Evolutionary conservation across 2,888 invertebrate genomes (phyloP), one percentile per base, ranked within the genome.

Genomic region (Gastrophysa polygoni): DNA sequence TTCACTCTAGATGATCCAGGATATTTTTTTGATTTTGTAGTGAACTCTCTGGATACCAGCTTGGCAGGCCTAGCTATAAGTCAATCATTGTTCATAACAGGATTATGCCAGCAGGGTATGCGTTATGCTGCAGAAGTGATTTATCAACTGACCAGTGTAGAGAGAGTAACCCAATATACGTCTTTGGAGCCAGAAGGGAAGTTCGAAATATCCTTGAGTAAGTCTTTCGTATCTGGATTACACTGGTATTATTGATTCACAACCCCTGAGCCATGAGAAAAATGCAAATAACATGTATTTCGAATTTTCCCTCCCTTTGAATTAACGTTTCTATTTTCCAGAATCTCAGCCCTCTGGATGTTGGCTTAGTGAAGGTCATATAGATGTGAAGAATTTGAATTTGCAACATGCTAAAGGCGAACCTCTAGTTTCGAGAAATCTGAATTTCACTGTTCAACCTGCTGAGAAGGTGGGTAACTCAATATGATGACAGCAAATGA

Each of bases 41-140:
- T 14, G n/a, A 14, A 38, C 28, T 11, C 16, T 2, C 21, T 11
- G 16, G n/a, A 50, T 0, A 38, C 8, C 6, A 76, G 75, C 63
- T 66, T 75, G 11, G 75, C 75, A 2, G 78, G 78, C 44, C 57
- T 78, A 6, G 78, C 77, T 1, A 66, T 78, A 17, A 73, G 59
- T 17, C 65, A 66, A 24, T 32, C 57, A 6, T 4, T 66, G 2
- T 46, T 62, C 17, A 11, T 66, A 1, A 59, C 77, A 60, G 92
- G 91, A 65, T 90, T 93, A 89, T 86, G 93, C 60, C 92, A 93
- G 76, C 88, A 90, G 82, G 92, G 91, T 2, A 88, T 93, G 72
- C 85, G 92, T 63, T 92, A 92, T 78, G 87, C 90, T 32, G 90
- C 93, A 0, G 93, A 93, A 76, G 87, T 88, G 17, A 84, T 89